These are phyloP conservation scores for Alcis repandata DNA, from an alignment of 2,888 invertebrate genomes.

Conservation along the genomic window DNA sequence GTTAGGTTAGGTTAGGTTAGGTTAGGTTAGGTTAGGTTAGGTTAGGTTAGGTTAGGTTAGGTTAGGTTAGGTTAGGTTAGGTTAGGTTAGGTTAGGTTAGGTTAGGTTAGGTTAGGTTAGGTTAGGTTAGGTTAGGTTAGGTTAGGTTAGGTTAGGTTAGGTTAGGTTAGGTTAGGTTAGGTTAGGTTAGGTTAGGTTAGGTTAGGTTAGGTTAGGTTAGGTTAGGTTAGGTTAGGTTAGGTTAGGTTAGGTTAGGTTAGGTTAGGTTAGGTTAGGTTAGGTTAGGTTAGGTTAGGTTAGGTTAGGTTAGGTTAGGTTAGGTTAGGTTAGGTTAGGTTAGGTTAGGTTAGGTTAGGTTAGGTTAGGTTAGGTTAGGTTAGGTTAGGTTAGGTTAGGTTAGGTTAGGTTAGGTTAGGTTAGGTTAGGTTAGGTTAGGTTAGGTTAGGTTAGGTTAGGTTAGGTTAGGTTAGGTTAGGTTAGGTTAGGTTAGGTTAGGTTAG, in stretches of 20 bases:
- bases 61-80: too few relatives aligned
- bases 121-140: conserved; percentile 52
- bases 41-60: too few relatives aligned
- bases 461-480: conserved; percentile 46
- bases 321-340: conserved; percentile 46
- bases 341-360: conserved; percentile 46
- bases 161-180: conserved; percentile 53
- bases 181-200: conserved; percentile 54
- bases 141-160: conserved; percentile 53
- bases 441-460: conserved; percentile 46
- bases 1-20: too few relatives aligned
- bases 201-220: conserved; percentile 53
- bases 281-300: conserved; percentile 45
- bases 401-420: conserved; percentile 41
- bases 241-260: conserved; percentile 46
- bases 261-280: conserved; percentile 47
- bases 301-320: conserved; percentile 45
- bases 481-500: conserved; percentile 47
- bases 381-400: conserved; percentile 46
- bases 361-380: conserved; percentile 46
- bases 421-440: conserved; percentile 47
- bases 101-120: conserved; percentile 53
- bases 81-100: too few relatives aligned
- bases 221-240: conserved; percentile 49
- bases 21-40: too few relatives aligned